These are phyloP conservation scores for Thomomys bottae DNA, from an alignment of 2,113 vertebrate genomes.

Conservation along the genomic window DNA sequence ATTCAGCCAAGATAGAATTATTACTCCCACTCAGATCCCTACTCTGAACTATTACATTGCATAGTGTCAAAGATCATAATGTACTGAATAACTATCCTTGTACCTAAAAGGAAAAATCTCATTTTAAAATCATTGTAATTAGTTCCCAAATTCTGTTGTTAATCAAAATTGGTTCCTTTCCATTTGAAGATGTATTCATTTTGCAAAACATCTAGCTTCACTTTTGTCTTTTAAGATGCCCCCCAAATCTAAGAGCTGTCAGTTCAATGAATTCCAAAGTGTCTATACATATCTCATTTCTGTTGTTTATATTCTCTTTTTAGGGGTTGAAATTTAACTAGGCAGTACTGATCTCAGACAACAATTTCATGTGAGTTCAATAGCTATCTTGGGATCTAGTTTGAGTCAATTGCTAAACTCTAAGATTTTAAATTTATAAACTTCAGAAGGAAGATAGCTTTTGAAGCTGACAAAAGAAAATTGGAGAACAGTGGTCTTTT, in stretches of 20 bases:
- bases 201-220: constrained; percentile 28
- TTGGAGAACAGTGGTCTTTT: constrained; percentile 80
- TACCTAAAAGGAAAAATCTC: constrained; percentile 57
- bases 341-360: constrained; percentile 17
- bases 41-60: constrained; percentile 11
- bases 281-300: not conserved
- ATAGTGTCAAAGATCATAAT: constrained; percentile 16
- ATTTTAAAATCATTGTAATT: constrained; percentile 57
- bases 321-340: constrained; percentile 25
- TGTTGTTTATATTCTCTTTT: not conserved
- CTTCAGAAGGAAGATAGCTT: constrained; percentile 80
- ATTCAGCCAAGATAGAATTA: constrained; percentile 25
- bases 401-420: constrained; percentile 50
- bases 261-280: not conserved
- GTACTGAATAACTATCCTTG: constrained; percentile 41
- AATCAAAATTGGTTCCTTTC: constrained; percentile 1
- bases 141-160: constrained; percentile 33
- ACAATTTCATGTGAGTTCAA: constrained; percentile 15
- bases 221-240: not conserved
- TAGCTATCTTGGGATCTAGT: constrained; percentile 2
- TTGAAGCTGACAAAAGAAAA: constrained; percentile 74
- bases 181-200: constrained; percentile 45
- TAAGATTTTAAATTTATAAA: constrained; percentile 82
- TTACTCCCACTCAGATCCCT: not conserved
- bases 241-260: constrained; percentile 16